phyloP scores from a whole-genome alignment of 1,140 invertebrate genomes.

The Lordiphosa clarofinis region DNA sequence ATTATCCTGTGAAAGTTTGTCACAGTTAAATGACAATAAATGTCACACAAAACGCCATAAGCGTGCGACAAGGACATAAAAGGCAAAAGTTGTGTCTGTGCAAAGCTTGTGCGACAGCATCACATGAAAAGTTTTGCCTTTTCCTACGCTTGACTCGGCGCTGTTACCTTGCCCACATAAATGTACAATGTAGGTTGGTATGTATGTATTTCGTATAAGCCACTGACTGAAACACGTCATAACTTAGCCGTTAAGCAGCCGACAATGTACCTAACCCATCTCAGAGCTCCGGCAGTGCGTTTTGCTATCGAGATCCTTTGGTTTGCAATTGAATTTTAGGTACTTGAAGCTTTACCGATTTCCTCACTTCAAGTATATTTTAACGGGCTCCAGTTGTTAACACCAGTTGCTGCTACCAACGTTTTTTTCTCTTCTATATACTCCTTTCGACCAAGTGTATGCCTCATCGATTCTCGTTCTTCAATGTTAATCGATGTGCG shows the following conservation, averaged over 20 bases:
- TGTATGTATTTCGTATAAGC: constrained; percentile 24
- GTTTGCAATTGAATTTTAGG: no score
- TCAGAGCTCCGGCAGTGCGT: no score
- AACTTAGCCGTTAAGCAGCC: constrained; percentile 72
- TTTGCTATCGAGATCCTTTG: no score
- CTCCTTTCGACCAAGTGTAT: no score
- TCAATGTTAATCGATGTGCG: no score
- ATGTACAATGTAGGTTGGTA: constrained; percentile 17
- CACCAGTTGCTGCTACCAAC: no score
- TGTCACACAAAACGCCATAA: constrained; percentile 76
- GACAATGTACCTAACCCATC: constrained; percentile 35
- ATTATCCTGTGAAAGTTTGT: constrained; percentile 70
- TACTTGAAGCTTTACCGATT: no score
- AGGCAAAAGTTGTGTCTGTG: constrained; percentile 37
- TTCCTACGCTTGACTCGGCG: constrained; percentile 20
- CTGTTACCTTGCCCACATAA: constrained; percentile 11
- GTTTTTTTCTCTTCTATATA: no score
- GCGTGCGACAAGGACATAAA: constrained; percentile 63
- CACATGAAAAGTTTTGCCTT: constrained; percentile 44
- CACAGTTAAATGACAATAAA: constrained; percentile 78
- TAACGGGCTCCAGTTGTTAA: no score
- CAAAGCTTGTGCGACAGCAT: constrained; percentile 13
- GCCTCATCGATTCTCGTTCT: no score
- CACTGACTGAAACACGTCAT: constrained; percentile 69
- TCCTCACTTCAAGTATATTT: no score